Evolutionary conservation across 2,888 invertebrate species (phyloP), one percentile per base, ranked within the genome.

Genomic region (Plebejus argus): DNA sequence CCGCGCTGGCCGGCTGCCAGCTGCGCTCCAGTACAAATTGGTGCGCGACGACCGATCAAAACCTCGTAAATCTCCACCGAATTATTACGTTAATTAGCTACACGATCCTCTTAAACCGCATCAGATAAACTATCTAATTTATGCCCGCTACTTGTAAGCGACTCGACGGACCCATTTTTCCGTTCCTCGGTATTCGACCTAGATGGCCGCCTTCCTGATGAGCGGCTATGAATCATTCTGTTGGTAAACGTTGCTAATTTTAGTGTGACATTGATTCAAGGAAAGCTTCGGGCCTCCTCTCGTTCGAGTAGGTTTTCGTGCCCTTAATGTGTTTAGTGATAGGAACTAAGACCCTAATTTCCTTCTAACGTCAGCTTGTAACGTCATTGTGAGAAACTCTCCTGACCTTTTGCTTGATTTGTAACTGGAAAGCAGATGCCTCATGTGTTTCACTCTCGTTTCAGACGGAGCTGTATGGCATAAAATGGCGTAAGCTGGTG

Each of bases 391-490:
- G 20, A 0, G 58, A 58, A 0, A 8, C 8, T 58, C 61, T 61
- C 12, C 23, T 66, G 12, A 28, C 28, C 15, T 1, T 66, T 66
- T 66, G 23, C 1, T 61, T 61, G n/a, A 20, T 61, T 23, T 61
- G 23, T 61, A 3, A 10, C 66, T 28, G 66, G 66, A 66, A 66
- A 39, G 39, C 23, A 61, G 20, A 18, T 28, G 28, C 28, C 28
- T 66, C 15, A 66, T 28, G 15, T 28, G 15, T 0, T 28, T 5
- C 18, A 15, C 6, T 5, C 10, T 81, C 56, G 79, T 81, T 96
- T 18, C 96, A 99, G 99, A 99, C 99, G 94, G 99, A 99, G 95
- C 96, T 99, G 91, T 98, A 98, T 95, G 99, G 99, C 90, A 99
- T 99, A 95, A 99, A 99, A 98, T 99, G 99, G 99, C 98, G 98